These are phyloP conservation scores for Zophobas morio DNA, from an alignment of 1,140 invertebrate genomes.

Conservation along the genomic window DNA sequence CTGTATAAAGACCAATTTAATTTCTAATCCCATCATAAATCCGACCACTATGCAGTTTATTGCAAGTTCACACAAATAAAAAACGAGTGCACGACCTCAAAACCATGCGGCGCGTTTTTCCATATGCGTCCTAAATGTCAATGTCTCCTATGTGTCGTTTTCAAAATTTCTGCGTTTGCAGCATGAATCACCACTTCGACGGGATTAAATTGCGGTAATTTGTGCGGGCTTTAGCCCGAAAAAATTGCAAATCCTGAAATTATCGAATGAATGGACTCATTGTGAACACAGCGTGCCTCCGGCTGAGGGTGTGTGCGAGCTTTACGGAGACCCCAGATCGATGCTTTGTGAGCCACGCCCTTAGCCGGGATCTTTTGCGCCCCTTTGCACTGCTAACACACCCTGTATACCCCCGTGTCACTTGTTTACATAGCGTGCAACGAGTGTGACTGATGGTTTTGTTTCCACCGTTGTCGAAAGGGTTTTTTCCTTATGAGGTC, in stretches of 20 bases:
- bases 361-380: slow-evolving; percentile 46
- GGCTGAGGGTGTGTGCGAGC: slow-evolving; percentile 36
- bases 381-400: slow-evolving; percentile 25
- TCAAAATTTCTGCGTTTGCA: neutral
- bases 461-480: slow-evolving; percentile 10
- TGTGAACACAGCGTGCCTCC: slow-evolving; percentile 4
- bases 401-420: slow-evolving; percentile 30
- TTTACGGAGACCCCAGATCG: slow-evolving; percentile 43
- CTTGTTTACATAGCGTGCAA: slow-evolving; percentile 24
- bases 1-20: neutral
- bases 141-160: neutral
- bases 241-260: slow-evolving; percentile 25
- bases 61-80: neutral
- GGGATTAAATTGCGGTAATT: neutral
- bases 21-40: neutral
- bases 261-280: slow-evolving; percentile 2
- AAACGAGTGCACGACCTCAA: neutral
- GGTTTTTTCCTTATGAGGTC: neutral
- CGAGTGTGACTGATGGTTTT: slow-evolving; percentile 6
- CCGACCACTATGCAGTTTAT: neutral
- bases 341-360: slow-evolving; percentile 48
- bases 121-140: neutral
- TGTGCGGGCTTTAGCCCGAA: neutral
- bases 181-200: neutral
- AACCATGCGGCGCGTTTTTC: neutral